Evolutionary conservation across 2,797 vertebrate species (phyloP).

Genomic region (Neostethus bicornis): DNA sequence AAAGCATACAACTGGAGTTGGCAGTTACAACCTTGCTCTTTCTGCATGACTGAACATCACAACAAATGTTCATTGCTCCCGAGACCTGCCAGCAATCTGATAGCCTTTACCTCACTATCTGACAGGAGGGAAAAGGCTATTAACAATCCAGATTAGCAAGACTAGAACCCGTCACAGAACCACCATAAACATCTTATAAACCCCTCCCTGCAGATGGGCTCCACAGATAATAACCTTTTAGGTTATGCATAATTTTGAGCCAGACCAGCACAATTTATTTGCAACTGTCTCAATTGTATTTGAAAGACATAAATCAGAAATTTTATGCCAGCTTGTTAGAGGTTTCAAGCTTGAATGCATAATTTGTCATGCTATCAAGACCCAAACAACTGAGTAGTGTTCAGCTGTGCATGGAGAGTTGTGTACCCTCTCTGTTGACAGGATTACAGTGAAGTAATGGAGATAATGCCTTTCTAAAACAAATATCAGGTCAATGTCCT

Average conservation of each 20-base stretch:
- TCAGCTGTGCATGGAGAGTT: conserved; percentile 13
- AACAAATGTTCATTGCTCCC: conserved; percentile 37
- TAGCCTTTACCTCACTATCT: conserved; percentile 33
- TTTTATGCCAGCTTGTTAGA: conserved; percentile 24
- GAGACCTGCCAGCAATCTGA: conserved; percentile 39
- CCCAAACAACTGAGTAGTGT: conserved; percentile 13
- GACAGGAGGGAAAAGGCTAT: conserved; percentile 63
- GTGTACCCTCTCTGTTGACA: conserved; percentile 19
- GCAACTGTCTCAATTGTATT: conserved; percentile 22
- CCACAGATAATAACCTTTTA: conserved; percentile 19
- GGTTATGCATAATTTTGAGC: conserved; percentile 20
- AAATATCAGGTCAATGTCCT: conserved; percentile 25
- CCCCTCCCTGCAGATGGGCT: conserved; percentile 25
- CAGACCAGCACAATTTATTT: conserved; percentile 17
- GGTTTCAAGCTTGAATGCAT: conserved; percentile 29
- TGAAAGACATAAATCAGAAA: conserved; percentile 41
- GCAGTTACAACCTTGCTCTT: conserved; percentile 21
- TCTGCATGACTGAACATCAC: conserved; percentile 43
- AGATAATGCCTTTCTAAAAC: conserved; percentile 27
- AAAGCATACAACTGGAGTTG: conserved; percentile 23
- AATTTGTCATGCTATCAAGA: conserved; percentile 38
- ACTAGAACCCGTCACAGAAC: conserved; percentile 33
- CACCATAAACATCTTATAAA: conserved; percentile 36
- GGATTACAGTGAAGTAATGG: conserved; percentile 17
- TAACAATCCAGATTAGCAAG: conserved; percentile 59